Base-by-base conservation (phyloP, 2,888 invertebrate species). In the Acrobasis suavella region DNA sequence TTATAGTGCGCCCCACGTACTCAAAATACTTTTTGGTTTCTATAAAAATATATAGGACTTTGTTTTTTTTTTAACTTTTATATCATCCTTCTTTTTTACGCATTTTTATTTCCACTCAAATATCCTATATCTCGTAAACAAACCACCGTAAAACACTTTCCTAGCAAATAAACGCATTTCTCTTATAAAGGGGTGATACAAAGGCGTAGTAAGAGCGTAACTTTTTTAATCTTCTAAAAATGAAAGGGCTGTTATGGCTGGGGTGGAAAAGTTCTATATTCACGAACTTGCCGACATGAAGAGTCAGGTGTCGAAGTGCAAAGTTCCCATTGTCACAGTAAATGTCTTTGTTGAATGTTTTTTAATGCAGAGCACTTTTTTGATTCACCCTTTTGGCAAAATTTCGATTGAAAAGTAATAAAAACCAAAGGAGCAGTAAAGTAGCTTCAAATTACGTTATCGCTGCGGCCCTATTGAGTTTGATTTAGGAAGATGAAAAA, bases 371-470 rank as follows among this genome's bases (percentile, higher is more conserved):
- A 22, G 32, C 55, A 61, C 46, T 38, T 55, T 38, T 55, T 2
- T 10, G 32, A 49, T 38, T 61, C 61, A n/a, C 42, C 42, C 61
- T 62, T 58, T 66, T 42, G 52, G 49, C 50, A 39, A 58, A 58
- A 71, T 74, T 67, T 69, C 70, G 67, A 82, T 83, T 76, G 79
- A 81, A 83, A 82, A 64, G 75, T 85, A 87, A 89, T 90, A 85
- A 86, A 87, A 86, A 82, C 85, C 85, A 88, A 89, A 89, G 83
- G 80, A 81, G 82, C 87, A 87, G 86, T 91, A 88, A n/a, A 91
- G 88, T 84, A 85, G 86, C 85, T 83, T 83, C 84, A 86, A 86
- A 90, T 89, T 83, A 88, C 82, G 88, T 90, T 91, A 91, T 85
- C 85, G 80, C 83, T 77, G 76, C 80, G 77, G 82, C 83, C 80